Conservation (phyloP, 2,888 invertebrate species). For the Cryptus armator region DNA sequence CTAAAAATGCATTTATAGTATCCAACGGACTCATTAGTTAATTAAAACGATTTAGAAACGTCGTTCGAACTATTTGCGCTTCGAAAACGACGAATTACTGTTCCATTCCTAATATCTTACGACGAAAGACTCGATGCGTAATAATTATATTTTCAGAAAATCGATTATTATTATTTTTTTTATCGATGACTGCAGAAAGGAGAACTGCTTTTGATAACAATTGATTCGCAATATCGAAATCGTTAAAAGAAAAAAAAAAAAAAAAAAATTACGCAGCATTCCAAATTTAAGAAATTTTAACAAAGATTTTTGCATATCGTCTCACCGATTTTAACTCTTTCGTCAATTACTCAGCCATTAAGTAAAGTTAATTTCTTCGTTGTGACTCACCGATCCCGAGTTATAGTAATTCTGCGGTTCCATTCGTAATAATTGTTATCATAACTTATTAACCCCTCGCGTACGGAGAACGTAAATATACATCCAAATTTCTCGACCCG, state of each 20-base stretch:
- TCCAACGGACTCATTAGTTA: slow-evolving; percentile 19
- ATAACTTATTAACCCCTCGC: not conserved
- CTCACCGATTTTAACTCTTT: too few species aligned
- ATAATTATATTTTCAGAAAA: not conserved
- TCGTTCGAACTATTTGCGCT: not conserved
- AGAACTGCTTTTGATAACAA: too few species aligned
- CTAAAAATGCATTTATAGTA: slow-evolving; percentile 44
- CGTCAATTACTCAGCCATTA: too few species aligned
- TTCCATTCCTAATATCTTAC: not conserved
- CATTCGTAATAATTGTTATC: not conserved
- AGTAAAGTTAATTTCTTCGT: too few species aligned
- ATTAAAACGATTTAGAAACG: not conserved
- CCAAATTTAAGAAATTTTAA: not conserved
- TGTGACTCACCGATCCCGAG: not conserved
- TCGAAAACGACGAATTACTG: not conserved
- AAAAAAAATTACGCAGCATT: not conserved
- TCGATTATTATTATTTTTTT: not conserved
- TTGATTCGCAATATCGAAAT: not conserved
- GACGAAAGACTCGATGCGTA: not conserved
- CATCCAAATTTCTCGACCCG: too few species aligned
- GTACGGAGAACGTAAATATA: too few species aligned
- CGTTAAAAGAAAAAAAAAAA: not conserved
- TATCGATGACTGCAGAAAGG: not conserved
- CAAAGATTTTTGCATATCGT: too few species aligned
- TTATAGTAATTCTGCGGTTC: not conserved